Conservation (phyloP, 2,888 invertebrate species). For the Chalcosyrphus nemorum region DNA sequence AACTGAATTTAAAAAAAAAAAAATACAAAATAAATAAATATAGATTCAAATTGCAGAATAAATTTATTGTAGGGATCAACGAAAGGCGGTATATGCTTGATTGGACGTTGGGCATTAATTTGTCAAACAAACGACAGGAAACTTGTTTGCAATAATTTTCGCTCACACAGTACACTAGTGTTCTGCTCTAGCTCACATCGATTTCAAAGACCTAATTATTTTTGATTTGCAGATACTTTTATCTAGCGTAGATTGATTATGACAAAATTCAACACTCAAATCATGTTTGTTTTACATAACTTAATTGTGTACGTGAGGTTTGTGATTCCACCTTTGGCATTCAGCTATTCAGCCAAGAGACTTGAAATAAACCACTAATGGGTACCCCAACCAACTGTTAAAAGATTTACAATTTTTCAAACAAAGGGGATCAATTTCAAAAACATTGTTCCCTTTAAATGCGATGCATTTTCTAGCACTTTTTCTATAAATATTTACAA, state of each 20-base stretch:
- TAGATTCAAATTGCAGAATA: conserved; percentile 32
- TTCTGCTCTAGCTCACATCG: not conserved
- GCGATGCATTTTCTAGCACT: not conserved
- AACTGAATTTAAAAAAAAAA: conserved; percentile 33
- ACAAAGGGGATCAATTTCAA: conserved; percentile 47
- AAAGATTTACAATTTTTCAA: conserved; percentile 64
- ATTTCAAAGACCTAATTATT: conserved; percentile 56
- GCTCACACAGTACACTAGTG: too few species aligned
- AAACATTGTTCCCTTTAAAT: conserved; percentile 17
- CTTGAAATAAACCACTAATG: not conserved
- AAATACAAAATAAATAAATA: conserved; percentile 24
- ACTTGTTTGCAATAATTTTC: conserved; percentile 39
- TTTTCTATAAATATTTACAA: conserved; percentile 56
- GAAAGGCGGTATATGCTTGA: conserved; percentile 11
- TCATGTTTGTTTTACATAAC: conserved; percentile 50
- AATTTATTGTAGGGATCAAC: conserved; percentile 4
- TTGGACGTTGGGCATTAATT: conserved; percentile 44
- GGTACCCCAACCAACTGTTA: conserved; percentile 41
- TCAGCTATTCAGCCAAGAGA: not conserved
- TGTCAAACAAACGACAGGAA: conserved; percentile 51
- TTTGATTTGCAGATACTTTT: conserved; percentile 44
- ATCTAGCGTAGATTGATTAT: conserved; percentile 49
- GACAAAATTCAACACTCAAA: conserved; percentile 26
- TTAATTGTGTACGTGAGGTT: conserved; percentile 30
- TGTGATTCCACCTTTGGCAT: conserved; percentile 40